phyloP scores from a whole-genome alignment of 2,113 vertebrate genomes.

The Limnothrissa miodon region DNA sequence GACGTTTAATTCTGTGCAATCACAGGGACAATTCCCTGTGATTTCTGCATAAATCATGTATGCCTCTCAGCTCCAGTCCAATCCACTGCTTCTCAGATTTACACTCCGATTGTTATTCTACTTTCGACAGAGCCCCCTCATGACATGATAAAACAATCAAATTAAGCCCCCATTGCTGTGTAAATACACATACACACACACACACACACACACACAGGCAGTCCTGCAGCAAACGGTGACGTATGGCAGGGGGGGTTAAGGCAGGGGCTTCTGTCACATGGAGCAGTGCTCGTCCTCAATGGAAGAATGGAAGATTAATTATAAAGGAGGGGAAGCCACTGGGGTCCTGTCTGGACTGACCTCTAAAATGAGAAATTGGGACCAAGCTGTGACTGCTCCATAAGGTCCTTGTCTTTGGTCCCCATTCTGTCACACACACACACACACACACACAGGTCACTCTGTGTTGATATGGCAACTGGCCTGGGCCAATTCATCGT shows the following conservation, averaged over 20 bases:
- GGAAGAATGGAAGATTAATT: constrained; percentile 52
- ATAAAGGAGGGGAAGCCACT: constrained; percentile 37
- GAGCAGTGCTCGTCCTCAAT: constrained; percentile 23
- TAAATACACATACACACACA: neutral
- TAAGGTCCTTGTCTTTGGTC: constrained; percentile 42
- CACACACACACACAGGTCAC: constrained; percentile 29
- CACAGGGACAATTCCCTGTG: constrained; percentile 1
- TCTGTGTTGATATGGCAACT: constrained; percentile 35
- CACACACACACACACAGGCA: neutral
- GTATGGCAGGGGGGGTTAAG: neutral
- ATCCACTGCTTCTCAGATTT: neutral
- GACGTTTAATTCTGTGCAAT: neutral
- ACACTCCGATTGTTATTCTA: neutral
- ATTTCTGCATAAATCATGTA: constrained; percentile 10
- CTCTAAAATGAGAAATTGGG: constrained; percentile 57
- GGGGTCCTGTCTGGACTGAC: constrained; percentile 48
- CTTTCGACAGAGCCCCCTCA: neutral
- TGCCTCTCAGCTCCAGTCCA: neutral
- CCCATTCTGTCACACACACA: constrained; percentile 50
- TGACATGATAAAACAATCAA: constrained; percentile 2
- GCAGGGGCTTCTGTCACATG: neutral
- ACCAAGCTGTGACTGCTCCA: constrained; percentile 44
- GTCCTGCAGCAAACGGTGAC: neutral
- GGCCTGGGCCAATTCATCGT: constrained; percentile 25
- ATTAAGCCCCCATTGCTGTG: neutral